Base-by-base conservation (phyloP, 2,797 vertebrate species). In the Siniperca undulata region DNA sequence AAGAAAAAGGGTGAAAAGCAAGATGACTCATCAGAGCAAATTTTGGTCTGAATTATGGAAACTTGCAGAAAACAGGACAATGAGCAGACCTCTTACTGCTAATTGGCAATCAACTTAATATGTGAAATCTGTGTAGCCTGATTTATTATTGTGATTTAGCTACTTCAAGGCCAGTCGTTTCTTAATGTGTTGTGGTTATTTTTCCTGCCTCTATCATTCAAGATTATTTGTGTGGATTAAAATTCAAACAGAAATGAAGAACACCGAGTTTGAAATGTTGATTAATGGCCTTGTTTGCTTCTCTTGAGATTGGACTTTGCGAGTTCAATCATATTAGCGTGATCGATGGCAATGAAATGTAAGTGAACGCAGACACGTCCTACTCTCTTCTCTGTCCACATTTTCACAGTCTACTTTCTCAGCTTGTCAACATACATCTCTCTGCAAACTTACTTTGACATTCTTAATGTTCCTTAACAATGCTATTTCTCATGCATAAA, bases 11-110 rank as follows among this genome's bases (percentile, higher is more conserved):
- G 68, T 38, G 27, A 84, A 88, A 78, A 46, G 61, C 1, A 17
- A 82, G 48, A 52, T 88, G 80, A 81, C 50, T 89, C 68, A 82
- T 80, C 62, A 60, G 66, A 77, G 52, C 59, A 71, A 60, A 77
- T 69, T 83, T 75, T 82, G 19, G 38, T 82, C 44, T 52, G 40
- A 86, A 83, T 80, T 80, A 61, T 70, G 81, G 77, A 87, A 90
- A 88, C 40, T 77, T 80, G 62, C 34, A 81, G 60, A 74, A 77
- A 89, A 81, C 55, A 64, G 70, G 73, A 81, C 27, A 82, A 76
- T 70, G 34, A 85, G 59, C 72, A 84, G 77, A 68, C 40, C 34
- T 60, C 30, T 74, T 71, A 22, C 70, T 84, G 48, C 72, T 85
- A 70, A 85, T 48, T 85, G 68, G 44, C 46, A 77, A 48, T 64